Evolutionary conservation across 2,113 vertebrate genomes (phyloP).

Genomic region (Cygnus buccinator): DNA sequence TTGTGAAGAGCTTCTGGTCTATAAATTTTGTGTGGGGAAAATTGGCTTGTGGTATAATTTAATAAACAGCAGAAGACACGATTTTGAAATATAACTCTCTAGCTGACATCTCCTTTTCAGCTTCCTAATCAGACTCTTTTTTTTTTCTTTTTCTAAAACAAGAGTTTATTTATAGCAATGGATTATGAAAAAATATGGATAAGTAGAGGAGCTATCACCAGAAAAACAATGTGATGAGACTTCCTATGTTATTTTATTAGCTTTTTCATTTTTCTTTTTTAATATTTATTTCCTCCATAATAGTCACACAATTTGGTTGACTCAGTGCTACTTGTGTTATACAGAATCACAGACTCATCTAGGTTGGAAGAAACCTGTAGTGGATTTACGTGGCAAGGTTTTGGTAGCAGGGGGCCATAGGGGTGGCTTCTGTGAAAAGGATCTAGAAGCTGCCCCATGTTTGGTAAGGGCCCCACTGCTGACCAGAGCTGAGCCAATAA

Average conservation of each 20-base stretch:
- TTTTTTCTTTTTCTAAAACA: background rate
- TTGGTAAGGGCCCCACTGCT: too few species aligned
- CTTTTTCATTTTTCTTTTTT: background rate
- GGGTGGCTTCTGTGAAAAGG: too few species aligned
- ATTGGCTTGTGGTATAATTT: fast-evolving
- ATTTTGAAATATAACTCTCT: background rate
- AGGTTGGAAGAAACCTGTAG: too few species aligned
- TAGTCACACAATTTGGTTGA: background rate
- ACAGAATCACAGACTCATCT: background rate
- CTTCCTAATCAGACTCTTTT: background rate
- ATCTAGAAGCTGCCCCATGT: too few species aligned
- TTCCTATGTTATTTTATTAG: background rate
- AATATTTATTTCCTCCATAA: background rate
- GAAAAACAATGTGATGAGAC: background rate
- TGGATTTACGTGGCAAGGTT: too few species aligned
- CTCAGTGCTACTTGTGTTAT: background rate
- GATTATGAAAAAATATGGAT: background rate
- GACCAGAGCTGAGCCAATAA: too few species aligned
- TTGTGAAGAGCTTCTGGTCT: background rate
- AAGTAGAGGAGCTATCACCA: background rate
- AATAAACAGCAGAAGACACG: background rate
- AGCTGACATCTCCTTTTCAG: background rate
- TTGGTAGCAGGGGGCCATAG: too few species aligned
- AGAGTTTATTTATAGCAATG: background rate
- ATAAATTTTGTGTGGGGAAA: background rate